phyloP scores from a whole-genome alignment of 1,140 invertebrate species.

The Dreissena rostriformis region DNA sequence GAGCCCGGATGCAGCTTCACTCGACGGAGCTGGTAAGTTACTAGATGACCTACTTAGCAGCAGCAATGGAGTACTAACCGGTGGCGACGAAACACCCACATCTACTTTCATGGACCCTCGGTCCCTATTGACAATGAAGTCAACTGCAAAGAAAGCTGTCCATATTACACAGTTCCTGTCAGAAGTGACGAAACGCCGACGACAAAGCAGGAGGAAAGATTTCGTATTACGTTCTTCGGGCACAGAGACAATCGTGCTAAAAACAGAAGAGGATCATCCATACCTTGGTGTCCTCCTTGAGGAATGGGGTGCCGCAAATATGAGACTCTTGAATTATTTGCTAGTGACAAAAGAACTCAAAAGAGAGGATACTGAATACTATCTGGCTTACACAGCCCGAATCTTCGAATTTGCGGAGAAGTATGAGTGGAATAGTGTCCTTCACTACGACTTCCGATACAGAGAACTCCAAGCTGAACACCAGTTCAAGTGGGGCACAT shows the following conservation, averaged over 20 bases:
- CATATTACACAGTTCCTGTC: too few relatives aligned
- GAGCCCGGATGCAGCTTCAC: too few relatives aligned
- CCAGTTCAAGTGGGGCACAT: neutral
- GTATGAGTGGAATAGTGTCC: neutral
- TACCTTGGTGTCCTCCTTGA: neutral
- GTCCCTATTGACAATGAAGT: too few relatives aligned
- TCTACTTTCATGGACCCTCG: too few relatives aligned
- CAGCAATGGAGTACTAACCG: too few relatives aligned
- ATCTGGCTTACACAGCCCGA: neutral
- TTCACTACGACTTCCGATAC: neutral
- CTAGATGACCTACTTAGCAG: too few relatives aligned
- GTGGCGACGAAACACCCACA: too few relatives aligned
- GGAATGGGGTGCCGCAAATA: neutral
- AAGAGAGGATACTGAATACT: neutral
- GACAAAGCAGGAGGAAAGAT: neutral
- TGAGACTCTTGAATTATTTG: neutral
- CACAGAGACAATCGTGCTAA: neutral
- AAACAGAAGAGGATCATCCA: conserved; percentile 1
- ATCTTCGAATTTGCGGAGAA: neutral
- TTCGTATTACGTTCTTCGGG: neutral
- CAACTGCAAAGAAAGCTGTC: too few relatives aligned
- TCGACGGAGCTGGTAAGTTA: too few relatives aligned
- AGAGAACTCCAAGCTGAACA: neutral
- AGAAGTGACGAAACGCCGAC: too few relatives aligned
- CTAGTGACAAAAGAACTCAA: neutral